Conservation (phyloP, 2,797 vertebrate species). For the Pangasius sanitwongsei region DNA sequence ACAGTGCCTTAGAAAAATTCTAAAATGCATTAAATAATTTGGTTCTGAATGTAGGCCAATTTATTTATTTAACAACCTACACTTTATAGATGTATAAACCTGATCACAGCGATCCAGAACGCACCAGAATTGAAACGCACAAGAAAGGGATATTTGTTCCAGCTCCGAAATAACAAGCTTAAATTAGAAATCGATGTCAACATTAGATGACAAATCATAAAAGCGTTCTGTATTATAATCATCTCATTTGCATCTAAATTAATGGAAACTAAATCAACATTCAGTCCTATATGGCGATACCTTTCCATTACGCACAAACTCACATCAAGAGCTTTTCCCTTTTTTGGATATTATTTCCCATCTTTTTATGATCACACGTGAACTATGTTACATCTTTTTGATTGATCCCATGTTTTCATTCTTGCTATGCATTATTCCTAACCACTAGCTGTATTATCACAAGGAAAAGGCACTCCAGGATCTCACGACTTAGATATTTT, state of each 20-base stretch:
- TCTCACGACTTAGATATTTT: not conserved
- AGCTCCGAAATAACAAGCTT: not conserved
- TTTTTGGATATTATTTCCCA: not conserved
- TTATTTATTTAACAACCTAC: not conserved
- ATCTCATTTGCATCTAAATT: not conserved
- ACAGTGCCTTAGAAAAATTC: not conserved
- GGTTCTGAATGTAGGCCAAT: not conserved
- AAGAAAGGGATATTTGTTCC: not conserved
- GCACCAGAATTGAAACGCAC: not conserved
- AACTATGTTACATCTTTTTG: not conserved
- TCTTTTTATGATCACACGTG: not conserved
- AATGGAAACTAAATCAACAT: not conserved
- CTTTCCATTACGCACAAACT: slow-evolving; percentile 12
- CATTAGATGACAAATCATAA: not conserved
- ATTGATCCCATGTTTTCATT: not conserved
- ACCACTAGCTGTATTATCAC: not conserved
- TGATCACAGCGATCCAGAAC: not conserved
- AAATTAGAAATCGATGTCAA: not conserved
- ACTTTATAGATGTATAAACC: no score
- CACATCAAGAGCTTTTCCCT: no score
- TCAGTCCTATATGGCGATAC: not conserved
- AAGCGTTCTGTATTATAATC: not conserved
- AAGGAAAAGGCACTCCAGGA: no score
- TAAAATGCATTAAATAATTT: not conserved
- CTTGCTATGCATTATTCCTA: no score